phyloP scores from a whole-genome alignment of 1,140 invertebrate genomes.

The Cydia splendana region DNA sequence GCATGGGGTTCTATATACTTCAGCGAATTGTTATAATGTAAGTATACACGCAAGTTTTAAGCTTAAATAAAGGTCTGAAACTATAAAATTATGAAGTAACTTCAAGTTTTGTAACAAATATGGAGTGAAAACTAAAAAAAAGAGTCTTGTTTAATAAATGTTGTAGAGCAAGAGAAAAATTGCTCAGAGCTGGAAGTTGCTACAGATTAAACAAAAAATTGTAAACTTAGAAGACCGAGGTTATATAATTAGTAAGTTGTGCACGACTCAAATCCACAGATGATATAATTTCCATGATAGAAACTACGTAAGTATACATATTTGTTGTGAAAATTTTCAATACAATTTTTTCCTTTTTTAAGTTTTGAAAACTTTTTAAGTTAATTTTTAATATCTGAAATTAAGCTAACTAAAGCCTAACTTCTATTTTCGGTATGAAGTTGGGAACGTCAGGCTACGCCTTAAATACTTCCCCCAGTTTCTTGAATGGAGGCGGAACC shows the following conservation, averaged over 20 bases:
- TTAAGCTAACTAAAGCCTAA: no score
- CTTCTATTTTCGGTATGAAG: no score
- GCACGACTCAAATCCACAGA: neutral
- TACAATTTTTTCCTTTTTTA: no score
- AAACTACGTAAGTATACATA: no score
- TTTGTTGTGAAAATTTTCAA: no score
- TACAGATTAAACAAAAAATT: neutral
- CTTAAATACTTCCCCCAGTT: neutral
- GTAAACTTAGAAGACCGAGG: neutral
- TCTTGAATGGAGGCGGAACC: neutral
- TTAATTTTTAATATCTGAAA: no score
- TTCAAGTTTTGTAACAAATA: neutral
- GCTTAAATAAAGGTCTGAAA: no score
- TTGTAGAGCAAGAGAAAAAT: neutral
- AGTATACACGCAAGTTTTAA: no score
- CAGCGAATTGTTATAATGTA: neutral
- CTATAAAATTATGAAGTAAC: neutral
- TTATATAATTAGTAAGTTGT: neutral
- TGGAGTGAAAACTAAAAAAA: neutral
- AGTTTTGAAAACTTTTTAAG: no score
- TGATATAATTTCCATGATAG: no score
- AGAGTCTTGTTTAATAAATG: neutral
- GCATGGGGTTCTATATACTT: neutral
- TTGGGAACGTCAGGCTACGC: no score
- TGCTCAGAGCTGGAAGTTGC: neutral